Percentiles rank a stretch among this genome's conserved stretches.
These are phyloP conservation scores for Pseudonaja textilis DNA, from an alignment of 2,113 vertebrate genomes.

Conservation along the genomic window DNA sequence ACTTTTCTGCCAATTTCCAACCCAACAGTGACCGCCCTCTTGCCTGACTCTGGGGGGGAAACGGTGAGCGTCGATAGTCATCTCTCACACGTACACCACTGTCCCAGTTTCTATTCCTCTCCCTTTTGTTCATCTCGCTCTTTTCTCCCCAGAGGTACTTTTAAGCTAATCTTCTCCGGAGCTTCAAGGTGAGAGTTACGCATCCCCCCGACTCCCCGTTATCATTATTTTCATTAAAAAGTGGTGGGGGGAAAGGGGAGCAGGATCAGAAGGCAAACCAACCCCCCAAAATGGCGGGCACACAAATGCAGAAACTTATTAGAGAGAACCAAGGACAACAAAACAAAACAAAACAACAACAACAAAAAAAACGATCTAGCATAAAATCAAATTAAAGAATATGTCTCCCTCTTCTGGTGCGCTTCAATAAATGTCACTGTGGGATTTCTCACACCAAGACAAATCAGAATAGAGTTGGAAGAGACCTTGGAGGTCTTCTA, in stretches of 20 bases:
- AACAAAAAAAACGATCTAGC: background rate
- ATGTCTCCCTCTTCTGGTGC: slow-evolving; percentile 73
- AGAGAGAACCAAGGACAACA: slow-evolving; percentile 11
- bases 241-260: background rate
- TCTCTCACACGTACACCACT: too few relatives aligned
- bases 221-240: slow-evolving; percentile 52
- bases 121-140: slow-evolving; percentile 33
- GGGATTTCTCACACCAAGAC: background rate
- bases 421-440: background rate
- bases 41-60: background rate
- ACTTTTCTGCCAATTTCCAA: background rate
- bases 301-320: background rate
- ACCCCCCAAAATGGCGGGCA: slow-evolving; percentile 35
- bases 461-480: background rate
- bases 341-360: too few relatives aligned
- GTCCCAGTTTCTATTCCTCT: slow-evolving; percentile 5
- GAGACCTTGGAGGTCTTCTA: too few relatives aligned
- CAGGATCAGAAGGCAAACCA: slow-evolving; percentile 37
- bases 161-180: slow-evolving; percentile 61
- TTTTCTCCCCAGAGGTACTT: slow-evolving; percentile 53
- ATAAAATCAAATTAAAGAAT: slow-evolving; percentile 50
- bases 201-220: background rate
- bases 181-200: slow-evolving; percentile 53
- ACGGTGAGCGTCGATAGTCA: background rate
- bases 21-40: too few relatives aligned